Evolutionary conservation across 2,888 invertebrate species (phyloP).

Genomic region (Icerya purchasi): DNA sequence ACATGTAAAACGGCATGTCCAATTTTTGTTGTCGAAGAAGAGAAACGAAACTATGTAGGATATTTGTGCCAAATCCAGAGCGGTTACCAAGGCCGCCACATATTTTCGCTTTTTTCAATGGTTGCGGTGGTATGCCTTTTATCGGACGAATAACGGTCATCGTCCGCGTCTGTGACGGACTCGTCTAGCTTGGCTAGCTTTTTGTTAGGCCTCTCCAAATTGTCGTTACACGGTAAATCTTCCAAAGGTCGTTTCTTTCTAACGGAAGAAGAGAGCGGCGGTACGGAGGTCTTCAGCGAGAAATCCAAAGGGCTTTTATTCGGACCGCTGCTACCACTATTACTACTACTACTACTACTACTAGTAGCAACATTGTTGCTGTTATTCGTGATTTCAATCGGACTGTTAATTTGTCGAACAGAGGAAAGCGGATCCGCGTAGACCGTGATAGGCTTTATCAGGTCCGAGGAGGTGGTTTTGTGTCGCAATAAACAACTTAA

Average conservation of each 20-base stretch:
- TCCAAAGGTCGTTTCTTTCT: slow-evolving; percentile 12
- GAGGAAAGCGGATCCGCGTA: slow-evolving; percentile 14
- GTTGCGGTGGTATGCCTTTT: slow-evolving; percentile 1
- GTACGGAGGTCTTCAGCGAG: slow-evolving; percentile 17
- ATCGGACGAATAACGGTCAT: not conserved
- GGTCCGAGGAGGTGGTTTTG: not conserved
- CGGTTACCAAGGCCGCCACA: slow-evolving; percentile 38
- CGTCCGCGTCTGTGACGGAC: slow-evolving; percentile 5
- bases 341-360: slow-evolving; percentile 1
- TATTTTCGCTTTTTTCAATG: slow-evolving; percentile 22
- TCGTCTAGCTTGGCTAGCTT: slow-evolving; percentile 1
- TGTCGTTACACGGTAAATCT: slow-evolving; percentile 15
- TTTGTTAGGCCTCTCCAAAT: slow-evolving; percentile 7
- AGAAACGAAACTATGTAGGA: too few species aligned
- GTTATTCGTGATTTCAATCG: too few species aligned
- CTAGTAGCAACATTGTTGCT: slow-evolving; percentile 4
- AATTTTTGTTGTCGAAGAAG: too few species aligned
- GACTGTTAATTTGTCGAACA: too few species aligned
- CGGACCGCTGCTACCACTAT: slow-evolving; percentile 12
- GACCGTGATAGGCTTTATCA: slow-evolving; percentile 16
- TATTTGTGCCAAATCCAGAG: too few species aligned
- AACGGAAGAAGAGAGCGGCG: slow-evolving; percentile 2
- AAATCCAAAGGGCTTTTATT: slow-evolving; percentile 18
- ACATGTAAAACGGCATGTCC: too few species aligned
- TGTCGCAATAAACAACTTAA: not conserved